Percentiles rank a stretch among this genome's conserved stretches.
These are phyloP conservation scores for Holothuria scabra DNA, from an alignment of 53 echinoderm and acorn worm genomes.

Conservation along the genomic window DNA sequence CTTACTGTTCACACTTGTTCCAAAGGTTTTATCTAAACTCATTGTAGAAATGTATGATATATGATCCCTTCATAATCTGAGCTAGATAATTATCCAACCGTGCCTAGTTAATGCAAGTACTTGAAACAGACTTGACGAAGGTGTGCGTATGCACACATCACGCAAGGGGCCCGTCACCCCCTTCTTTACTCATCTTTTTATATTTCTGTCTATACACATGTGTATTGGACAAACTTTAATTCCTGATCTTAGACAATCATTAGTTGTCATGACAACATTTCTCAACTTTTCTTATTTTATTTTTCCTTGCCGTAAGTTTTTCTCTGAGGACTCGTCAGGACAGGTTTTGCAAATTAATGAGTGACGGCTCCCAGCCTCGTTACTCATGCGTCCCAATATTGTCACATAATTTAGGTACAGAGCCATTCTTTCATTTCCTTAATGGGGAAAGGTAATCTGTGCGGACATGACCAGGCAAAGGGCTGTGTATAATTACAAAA, in stretches of 20 bases:
- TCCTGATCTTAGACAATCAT: slow-evolving; percentile 49
- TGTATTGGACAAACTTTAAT: slow-evolving; percentile 48
- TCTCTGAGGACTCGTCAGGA: slow-evolving; percentile 48
- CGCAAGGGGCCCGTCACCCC: slow-evolving; percentile 18
- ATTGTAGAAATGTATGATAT: slow-evolving; percentile 49
- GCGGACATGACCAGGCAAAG: slow-evolving; percentile 49
- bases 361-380: slow-evolving; percentile 48
- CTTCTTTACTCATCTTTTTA: slow-evolving; percentile 19
- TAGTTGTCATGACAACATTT: slow-evolving; percentile 47
- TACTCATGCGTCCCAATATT: slow-evolving; percentile 50
- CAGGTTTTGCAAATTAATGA: slow-evolving; percentile 48
- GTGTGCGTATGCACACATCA: slow-evolving; percentile 47
- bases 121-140: slow-evolving; percentile 37
- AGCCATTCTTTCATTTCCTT: slow-evolving; percentile 45
- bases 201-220: slow-evolving; percentile 30
- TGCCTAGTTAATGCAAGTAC: slow-evolving; percentile 53
- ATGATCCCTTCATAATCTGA: slow-evolving; percentile 49
- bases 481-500: slow-evolving; percentile 31
- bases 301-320: background rate
- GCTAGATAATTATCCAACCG: slow-evolving; percentile 50
- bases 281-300: slow-evolving; percentile 22
- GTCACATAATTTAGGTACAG: slow-evolving; percentile 47
- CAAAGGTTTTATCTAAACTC: slow-evolving; percentile 38
- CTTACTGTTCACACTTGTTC: slow-evolving; percentile 46
- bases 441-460: slow-evolving; percentile 50